Base-by-base conservation (phyloP, 2,888 invertebrate species). In the Ametastegia equiseti region DNA sequence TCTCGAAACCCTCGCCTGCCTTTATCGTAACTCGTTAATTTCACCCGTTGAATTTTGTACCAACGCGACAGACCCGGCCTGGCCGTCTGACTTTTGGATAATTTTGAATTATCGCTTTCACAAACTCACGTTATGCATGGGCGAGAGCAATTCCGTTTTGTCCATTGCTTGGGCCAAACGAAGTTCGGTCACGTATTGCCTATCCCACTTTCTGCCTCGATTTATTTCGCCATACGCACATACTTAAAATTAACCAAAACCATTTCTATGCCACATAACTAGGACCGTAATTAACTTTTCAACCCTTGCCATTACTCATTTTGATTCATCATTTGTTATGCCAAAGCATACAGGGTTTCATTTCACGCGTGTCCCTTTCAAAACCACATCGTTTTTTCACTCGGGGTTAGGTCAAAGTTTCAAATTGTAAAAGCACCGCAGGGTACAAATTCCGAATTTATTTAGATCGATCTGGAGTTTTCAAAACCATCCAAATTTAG, bases 71-170 rank as follows among this genome's bases (percentile, higher is more conserved):
- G 15, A 39, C 75, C 50, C 47, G 27, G 45, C 27, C 47, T 47
- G n/a, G n/a, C n/a, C n/a, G 71, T 45, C 45, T 54, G 54, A 75
- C 54, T 75, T 33, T 75, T 75, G 75, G 50, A 54, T 33, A 75
- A 75, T 75, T 75, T 75, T 75, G 54, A 50, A 27, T 36, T 50
- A 75, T 75, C 36, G 54, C 36, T 54, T 75, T 36, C 33, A 50
- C 50, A 75, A 75, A 75, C 75, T 54, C 36, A 6, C 47, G 54
- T 75, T 36, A 54, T 54, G 23, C 6, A 13, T n/a, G 33, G 36
- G 36, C 11, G 54, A 4, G 11, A 75, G 39, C 67, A 75, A 75
- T 36, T 5, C 23, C 36, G 54, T 50, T 73, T 23, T 50, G 1
- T 33, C 33, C 33, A 50, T 33, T 50, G 11, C 11, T 19, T 71